Percentiles rank a stretch among this genome's conserved stretches.
Evolutionary conservation across 2,888 invertebrate species (phyloP).

Genomic region (Lagria hirta): DNA sequence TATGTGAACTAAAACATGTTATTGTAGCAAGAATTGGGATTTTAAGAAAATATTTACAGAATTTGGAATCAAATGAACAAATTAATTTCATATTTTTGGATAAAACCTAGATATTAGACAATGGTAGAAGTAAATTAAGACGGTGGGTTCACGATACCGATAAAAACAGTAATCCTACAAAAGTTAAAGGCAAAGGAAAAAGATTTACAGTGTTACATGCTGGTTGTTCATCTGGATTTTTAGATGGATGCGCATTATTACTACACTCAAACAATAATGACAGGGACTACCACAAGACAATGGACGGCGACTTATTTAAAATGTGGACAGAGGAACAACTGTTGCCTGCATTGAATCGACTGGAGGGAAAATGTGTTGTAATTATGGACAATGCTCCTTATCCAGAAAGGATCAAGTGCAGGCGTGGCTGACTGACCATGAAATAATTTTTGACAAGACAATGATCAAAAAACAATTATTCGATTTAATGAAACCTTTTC

Average conservation of each 20-base stretch:
- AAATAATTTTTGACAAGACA: slow-evolving; percentile 15
- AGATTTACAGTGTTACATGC: slow-evolving; percentile 10
- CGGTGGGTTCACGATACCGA: slow-evolving; percentile 5
- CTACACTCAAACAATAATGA: slow-evolving; percentile 7
- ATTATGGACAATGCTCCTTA: slow-evolving; percentile 16
- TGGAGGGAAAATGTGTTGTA: slow-evolving; percentile 12
- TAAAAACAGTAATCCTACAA: slow-evolving; percentile 1
- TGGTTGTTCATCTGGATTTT: slow-evolving; percentile 5
- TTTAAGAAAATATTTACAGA: slow-evolving; percentile 3
- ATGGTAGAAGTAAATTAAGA: slow-evolving; percentile 1
- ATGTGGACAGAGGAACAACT: slow-evolving; percentile 51
- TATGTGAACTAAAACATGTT: too few relatives aligned
- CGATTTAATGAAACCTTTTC: slow-evolving; percentile 7
- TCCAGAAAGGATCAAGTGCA: slow-evolving; percentile 23
- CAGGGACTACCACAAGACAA: slow-evolving; percentile 14
- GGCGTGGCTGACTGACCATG: slow-evolving; percentile 21
- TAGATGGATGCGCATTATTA: slow-evolving; percentile 5
- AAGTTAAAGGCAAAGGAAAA: slow-evolving; percentile 7
- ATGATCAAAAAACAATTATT: slow-evolving; percentile 21
- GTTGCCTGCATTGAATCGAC: slow-evolving; percentile 6
- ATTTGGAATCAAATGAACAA: neutral
- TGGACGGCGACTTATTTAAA: slow-evolving; percentile 60
- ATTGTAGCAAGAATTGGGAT: too few relatives aligned
- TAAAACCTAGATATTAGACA: slow-evolving; percentile 10
- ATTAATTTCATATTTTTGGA: slow-evolving; percentile 5